These are phyloP conservation scores for Myrmecophaga tridactyla DNA, from an alignment of 2,113 vertebrate genomes.

Conservation along the genomic window DNA sequence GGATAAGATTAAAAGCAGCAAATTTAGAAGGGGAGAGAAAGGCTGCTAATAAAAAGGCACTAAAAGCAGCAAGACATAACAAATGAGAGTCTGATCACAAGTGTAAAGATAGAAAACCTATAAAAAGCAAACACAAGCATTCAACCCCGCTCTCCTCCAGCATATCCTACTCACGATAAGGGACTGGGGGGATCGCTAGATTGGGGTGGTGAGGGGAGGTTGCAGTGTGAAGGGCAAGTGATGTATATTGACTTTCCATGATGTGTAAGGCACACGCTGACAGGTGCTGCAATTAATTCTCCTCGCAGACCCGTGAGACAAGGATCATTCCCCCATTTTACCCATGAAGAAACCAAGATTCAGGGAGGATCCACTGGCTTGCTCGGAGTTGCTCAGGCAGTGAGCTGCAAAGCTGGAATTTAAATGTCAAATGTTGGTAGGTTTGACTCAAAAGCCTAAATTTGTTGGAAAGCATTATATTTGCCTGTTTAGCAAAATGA, in stretches of 20 bases:
- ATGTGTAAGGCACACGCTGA: neutral
- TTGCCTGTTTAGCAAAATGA: neutral
- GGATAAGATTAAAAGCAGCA: slow-evolving; percentile 48
- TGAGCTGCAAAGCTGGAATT: neutral
- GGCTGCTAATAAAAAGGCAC: slow-evolving; percentile 59
- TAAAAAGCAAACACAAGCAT: slow-evolving; percentile 59
- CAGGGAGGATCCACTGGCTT: neutral
- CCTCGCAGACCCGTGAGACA: neutral
- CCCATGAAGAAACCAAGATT: slow-evolving; percentile 36
- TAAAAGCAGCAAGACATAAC: slow-evolving; percentile 56
- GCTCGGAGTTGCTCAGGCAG: neutral
- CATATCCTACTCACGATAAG: slow-evolving; percentile 31
- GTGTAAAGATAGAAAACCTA: slow-evolving; percentile 71
- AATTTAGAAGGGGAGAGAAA: slow-evolving; percentile 49
- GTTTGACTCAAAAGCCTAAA: slow-evolving; percentile 2
- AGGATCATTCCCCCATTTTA: slow-evolving; percentile 40
- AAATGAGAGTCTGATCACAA: slow-evolving; percentile 62
- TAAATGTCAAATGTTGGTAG: neutral
- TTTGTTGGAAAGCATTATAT: neutral
- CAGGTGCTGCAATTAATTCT: neutral
- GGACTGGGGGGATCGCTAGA: neutral
- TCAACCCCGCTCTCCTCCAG: neutral
- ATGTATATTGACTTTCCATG: neutral
- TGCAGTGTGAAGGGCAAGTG: neutral
- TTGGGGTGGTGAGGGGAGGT: neutral